Evolutionary conservation across 1,140 invertebrate genomes (phyloP), one percentile per base, ranked within the genome.

Genomic region (Papilio polytes): DNA sequence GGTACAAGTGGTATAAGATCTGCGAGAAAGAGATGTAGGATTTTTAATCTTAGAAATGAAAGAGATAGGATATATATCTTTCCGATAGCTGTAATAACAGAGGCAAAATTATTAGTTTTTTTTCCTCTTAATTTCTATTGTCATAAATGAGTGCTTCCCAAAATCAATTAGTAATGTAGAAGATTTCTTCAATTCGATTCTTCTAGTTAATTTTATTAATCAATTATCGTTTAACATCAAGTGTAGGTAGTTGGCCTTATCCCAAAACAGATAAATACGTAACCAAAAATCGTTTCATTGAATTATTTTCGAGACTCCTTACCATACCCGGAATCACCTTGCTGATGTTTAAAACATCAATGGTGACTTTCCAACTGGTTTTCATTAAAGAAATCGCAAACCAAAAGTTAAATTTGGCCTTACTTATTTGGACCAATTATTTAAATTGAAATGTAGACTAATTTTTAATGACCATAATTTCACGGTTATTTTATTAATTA

Each of bases 1-100:
- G 89, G 86, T 80, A 86, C 90, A 91, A 91, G 88, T 86, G 86
- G 86, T 74, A 80, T 56, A 56, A 9, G 53, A 20, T 2, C 1
- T 56, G 18, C 6, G 53, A 56, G 18, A 20, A 72, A 72, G 15
- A 81, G 82, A 83, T 81, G 80, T 83, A 85, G 82, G 72, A 89
- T 88, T 87, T 84, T 8, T 20, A 53, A 56, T 56, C 18, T 0
- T 18, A 20, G 7, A 56, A 56, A 51, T 13, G 1, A 18, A 56
- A 56, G n/a, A 56, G 4, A 56, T 56, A 56, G 53, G 18, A n/a
- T 20, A 18, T 56, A n/a, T 2, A 18, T 7, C 18, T 18, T 9
- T n/a, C 0, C 18, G 8, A 56, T 4, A 56, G 18, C 18, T 20
- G 1, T 18, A 6, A 13, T 15, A 56, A 56, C 18, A 53, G 2